Evolutionary conservation across 1,140 invertebrate genomes (phyloP).

Genomic region (Geopemphigus sp.): DNA sequence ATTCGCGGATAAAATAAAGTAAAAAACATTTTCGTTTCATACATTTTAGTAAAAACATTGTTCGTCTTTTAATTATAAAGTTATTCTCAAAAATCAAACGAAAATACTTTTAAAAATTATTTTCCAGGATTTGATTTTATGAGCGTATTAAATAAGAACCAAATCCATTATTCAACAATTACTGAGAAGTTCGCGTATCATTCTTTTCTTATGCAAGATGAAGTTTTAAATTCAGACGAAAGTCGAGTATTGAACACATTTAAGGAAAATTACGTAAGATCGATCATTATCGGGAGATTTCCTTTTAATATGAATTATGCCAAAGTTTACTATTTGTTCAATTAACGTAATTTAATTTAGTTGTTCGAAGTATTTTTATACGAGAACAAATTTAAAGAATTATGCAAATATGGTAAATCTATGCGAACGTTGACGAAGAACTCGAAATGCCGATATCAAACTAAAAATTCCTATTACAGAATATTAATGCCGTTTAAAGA

Average conservation of each 20-base stretch:
- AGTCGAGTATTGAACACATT: too few species aligned
- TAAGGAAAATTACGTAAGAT: not conserved
- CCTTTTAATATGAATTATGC: too few species aligned
- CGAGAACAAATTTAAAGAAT: not conserved
- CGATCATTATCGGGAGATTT: not conserved
- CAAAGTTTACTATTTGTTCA: too few species aligned
- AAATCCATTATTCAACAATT: not conserved
- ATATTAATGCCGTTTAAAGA: slow-evolving; percentile 20
- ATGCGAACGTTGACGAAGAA: not conserved
- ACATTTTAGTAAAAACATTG: too few species aligned
- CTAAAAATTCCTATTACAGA: not conserved
- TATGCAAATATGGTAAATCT: not conserved
- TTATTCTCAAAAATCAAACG: too few species aligned
- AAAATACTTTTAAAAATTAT: too few species aligned
- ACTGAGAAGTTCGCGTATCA: not conserved
- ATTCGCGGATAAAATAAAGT: too few species aligned
- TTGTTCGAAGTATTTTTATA: rapidly evolving
- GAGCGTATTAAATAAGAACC: not conserved
- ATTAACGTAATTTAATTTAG: not conserved
- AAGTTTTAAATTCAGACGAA: not conserved
- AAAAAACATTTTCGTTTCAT: too few species aligned
- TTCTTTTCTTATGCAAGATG: not conserved
- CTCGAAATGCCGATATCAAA: not conserved
- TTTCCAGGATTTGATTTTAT: not conserved
- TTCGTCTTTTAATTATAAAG: too few species aligned